Evolutionary conservation across 1,140 invertebrate genomes (phyloP), one percentile per base, ranked within the genome.

Genomic region (Maconellicoccus hirsutus): DNA sequence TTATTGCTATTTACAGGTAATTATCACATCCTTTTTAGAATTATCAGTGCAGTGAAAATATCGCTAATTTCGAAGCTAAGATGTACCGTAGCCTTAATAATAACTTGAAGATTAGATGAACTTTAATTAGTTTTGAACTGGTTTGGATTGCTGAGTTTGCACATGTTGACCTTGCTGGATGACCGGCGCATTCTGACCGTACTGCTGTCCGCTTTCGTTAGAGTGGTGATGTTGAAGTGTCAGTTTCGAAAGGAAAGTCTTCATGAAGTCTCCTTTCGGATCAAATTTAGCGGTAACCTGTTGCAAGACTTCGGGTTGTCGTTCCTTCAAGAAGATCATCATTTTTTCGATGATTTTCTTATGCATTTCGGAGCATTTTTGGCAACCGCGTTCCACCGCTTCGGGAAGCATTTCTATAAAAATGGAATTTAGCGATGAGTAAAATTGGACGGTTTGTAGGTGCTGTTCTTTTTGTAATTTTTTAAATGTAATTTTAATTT

Each of bases 211-310:
- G n/a, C 42, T 52, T 52, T 52, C 42, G 42, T 52, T 52, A 6
- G 42, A 52, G 12, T 52, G 42, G 2, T 52, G 10, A 19, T 52
- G 42, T 52, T 52, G 42, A 8, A 4, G 61, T 66, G 22, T 12
- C 19, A 66, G 61, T 25, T 66, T 66, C 1, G 10, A 6, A 2
- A 66, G 19, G 22, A 66, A 66, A 14, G 61, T 66, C 33, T 69
- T 72, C 72, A 72, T 79, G 74, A 78, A 81, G 72, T 79, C 79
- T 16, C 77, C 77, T 2, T 81, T 77, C 16, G 78, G 78, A 38
- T 83, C 82, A 33, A 79, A 83, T 73, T 82, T 83, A 0, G 79
- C 76, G 0, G 76, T 73, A 1, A 84, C 74, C 70, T 80, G 72
- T 1, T 78, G 73, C 80, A 82, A 82, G 3, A 79, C 74, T 0